Evolutionary conservation across 2,888 invertebrate species (phyloP).

Genomic region (Cheilosia grossa): DNA sequence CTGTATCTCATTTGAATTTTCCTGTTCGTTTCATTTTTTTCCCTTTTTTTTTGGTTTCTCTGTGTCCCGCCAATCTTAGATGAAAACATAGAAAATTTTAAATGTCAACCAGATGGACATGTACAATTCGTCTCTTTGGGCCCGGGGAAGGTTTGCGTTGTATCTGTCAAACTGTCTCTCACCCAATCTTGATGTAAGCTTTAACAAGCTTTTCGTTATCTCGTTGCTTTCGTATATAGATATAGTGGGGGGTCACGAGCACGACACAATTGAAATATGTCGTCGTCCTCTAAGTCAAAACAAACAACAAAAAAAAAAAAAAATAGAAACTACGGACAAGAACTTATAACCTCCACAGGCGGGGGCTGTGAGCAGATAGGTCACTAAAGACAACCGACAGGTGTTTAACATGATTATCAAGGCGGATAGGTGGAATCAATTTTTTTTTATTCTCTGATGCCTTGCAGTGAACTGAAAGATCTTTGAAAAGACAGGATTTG

Average conservation of each 20-base stretch:
- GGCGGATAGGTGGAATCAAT: slow-evolving; percentile 24
- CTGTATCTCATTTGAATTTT: slow-evolving; percentile 66
- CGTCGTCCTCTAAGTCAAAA: slow-evolving; percentile 29
- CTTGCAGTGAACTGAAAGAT: slow-evolving; percentile 36
- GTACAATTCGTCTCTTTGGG: slow-evolving; percentile 47
- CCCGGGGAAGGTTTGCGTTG: slow-evolving; percentile 40
- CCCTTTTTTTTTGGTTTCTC: neutral
- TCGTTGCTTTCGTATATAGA: slow-evolving; percentile 11
- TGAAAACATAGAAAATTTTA: slow-evolving; percentile 30
- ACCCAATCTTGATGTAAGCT: slow-evolving; percentile 57
- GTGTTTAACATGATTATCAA: slow-evolving; percentile 68
- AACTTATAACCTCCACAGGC: slow-evolving; percentile 30
- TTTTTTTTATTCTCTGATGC: slow-evolving; percentile 11
- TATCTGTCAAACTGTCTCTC: slow-evolving; percentile 64
- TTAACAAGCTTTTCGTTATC: slow-evolving; percentile 61
- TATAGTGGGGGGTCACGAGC: slow-evolving; percentile 34
- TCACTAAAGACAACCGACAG: slow-evolving; percentile 66
- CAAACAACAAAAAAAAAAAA: neutral
- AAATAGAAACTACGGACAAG: slow-evolving; percentile 8
- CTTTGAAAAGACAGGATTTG: slow-evolving; percentile 41
- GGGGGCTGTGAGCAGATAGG: slow-evolving; percentile 50
- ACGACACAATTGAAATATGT: slow-evolving; percentile 56
- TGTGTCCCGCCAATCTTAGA: slow-evolving; percentile 50
- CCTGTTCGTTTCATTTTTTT: neutral
- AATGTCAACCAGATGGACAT: slow-evolving; percentile 57